These are phyloP conservation scores for Sturnira hondurensis DNA, from an alignment of 2,113 vertebrate species.

Conservation along the genomic window DNA sequence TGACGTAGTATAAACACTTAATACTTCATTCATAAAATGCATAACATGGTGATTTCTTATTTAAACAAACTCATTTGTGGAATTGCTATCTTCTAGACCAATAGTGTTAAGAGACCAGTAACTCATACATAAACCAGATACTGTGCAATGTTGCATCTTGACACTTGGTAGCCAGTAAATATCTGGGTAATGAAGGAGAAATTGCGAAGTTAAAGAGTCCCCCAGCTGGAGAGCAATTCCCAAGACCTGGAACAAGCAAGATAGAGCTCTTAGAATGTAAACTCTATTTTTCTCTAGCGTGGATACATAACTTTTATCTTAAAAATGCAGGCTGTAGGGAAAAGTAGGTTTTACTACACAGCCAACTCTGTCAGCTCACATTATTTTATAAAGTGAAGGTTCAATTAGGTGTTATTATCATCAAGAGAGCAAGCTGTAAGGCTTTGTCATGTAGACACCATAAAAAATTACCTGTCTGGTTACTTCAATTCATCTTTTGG, in stretches of 20 bases:
- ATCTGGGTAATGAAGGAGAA: background rate
- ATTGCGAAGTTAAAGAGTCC: background rate
- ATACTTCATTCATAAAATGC: background rate
- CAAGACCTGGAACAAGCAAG: background rate
- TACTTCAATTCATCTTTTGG: conserved; percentile 33
- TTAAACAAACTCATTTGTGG: background rate
- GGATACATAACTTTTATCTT: background rate
- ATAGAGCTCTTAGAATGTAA: background rate
- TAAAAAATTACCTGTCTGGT: conserved; percentile 48
- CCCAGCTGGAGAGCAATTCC: background rate
- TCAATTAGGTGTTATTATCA: conserved; percentile 12
- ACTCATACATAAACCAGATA: background rate
- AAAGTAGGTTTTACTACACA: background rate
- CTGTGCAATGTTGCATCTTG: background rate
- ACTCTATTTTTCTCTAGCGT: background rate
- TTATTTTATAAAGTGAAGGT: conserved; percentile 36
- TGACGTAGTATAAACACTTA: background rate
- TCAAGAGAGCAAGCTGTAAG: conserved; percentile 1
- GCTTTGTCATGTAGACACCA: conserved; percentile 17
- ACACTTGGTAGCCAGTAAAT: background rate
- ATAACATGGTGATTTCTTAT: background rate
- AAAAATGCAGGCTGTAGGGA: conserved; percentile 24
- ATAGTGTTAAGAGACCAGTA: background rate
- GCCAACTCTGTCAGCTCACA: conserved; percentile 34
- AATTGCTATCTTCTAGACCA: background rate